phyloP scores from a whole-genome alignment of 2,797 vertebrate species.

The Acanthiza pusilla region DNA sequence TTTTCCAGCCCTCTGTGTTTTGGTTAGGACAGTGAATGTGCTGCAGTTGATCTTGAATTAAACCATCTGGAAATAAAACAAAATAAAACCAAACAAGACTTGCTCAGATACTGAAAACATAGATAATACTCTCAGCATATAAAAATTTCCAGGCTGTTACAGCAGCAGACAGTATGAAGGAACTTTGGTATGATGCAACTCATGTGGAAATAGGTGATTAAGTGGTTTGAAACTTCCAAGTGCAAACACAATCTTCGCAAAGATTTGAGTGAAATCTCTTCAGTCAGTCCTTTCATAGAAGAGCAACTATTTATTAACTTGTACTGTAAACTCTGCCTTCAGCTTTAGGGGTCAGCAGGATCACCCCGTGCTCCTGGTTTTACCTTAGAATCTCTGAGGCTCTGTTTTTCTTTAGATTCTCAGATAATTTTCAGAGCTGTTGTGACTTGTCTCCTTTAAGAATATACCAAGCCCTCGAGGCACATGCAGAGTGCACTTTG shows the following conservation, averaged over 20 bases:
- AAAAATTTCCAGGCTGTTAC: neutral
- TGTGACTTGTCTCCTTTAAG: neutral
- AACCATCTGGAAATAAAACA: neutral
- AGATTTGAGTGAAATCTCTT: neutral
- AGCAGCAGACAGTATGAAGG: neutral
- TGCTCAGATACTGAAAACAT: neutral
- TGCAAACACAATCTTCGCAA: neutral
- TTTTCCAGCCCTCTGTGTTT: neutral
- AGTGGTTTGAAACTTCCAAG: neutral
- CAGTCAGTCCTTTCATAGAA: neutral
- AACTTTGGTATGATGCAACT: neutral
- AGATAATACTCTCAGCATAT: neutral
- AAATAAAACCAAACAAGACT: neutral
- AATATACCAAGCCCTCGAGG: neutral
- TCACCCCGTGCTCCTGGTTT: neutral
- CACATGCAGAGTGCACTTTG: neutral
- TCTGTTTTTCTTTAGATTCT: neutral
- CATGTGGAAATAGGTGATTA: neutral
- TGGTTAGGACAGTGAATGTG: neutral
- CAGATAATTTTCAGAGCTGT: neutral
- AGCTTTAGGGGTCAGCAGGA: neutral
- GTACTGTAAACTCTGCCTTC: neutral
- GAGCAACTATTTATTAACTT: neutral
- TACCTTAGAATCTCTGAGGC: neutral
- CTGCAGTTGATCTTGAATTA: neutral